These are phyloP conservation scores for Adela reaumurella DNA, from an alignment of 2,888 invertebrate genomes.

Conservation along the genomic window DNA sequence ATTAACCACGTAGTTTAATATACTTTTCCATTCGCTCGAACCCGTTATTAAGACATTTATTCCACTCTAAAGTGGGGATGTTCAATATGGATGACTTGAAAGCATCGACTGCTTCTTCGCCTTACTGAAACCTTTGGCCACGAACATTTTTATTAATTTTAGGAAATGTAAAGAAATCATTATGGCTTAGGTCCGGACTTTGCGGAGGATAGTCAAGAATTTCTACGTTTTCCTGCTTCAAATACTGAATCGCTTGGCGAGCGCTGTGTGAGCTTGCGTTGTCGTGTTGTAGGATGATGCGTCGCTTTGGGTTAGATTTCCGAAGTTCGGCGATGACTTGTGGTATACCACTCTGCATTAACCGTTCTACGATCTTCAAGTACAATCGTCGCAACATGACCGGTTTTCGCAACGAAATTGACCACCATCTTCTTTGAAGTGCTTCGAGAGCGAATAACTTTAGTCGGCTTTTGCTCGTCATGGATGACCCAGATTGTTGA, in stretches of 20 bases:
- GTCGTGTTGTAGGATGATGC: conserved; percentile 10
- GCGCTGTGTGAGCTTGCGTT: too few species aligned
- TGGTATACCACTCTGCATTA: conserved; percentile 10
- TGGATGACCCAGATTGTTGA: conserved; percentile 13
- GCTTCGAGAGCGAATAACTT: conserved; percentile 12
- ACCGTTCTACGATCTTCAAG: conserved; percentile 4
- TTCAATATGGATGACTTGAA: conserved; percentile 11
- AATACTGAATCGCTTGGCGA: too few species aligned
- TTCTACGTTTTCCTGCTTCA: too few species aligned
- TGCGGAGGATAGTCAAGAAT: too few species aligned
- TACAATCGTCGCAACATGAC: not conserved
- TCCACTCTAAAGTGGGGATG: conserved; percentile 10
- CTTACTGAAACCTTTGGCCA: conserved; percentile 2
- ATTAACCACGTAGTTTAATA: conserved; percentile 8
- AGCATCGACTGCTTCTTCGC: conserved; percentile 11
- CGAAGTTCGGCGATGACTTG: too few species aligned
- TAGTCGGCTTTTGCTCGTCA: conserved; percentile 7
- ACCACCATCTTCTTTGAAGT: conserved; percentile 3
- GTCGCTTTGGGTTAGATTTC: too few species aligned
- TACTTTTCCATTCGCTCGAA: conserved; percentile 10
- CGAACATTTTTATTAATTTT: conserved; percentile 5
- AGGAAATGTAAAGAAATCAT: too few species aligned
- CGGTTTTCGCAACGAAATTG: not conserved
- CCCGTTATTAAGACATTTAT: conserved; percentile 11
- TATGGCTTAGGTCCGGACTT: too few species aligned